Evolutionary conservation across 1,140 invertebrate genomes (phyloP).

Genomic region (Semibalanus balanoides): DNA sequence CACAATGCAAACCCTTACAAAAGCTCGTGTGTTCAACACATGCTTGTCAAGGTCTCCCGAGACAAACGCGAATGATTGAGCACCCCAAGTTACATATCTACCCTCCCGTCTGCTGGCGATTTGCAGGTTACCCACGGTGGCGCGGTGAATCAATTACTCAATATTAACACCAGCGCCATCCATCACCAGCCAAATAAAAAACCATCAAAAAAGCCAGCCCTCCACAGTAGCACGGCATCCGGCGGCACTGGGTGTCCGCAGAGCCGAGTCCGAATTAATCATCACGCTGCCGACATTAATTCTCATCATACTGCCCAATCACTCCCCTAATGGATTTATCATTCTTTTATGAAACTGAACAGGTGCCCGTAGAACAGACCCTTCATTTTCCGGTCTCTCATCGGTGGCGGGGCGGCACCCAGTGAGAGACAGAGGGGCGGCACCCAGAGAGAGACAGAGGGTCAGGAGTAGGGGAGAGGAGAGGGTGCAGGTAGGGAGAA

Average conservation of each 20-base stretch:
- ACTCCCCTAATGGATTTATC: slow-evolving; percentile 2
- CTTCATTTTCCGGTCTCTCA: not conserved
- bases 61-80: too few species aligned
- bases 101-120: not conserved
- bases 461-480: too few species aligned
- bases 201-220: not conserved
- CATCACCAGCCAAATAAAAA: not conserved
- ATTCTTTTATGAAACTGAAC: not conserved
- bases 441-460: too few species aligned
- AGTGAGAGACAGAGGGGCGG: too few species aligned
- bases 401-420: not conserved
- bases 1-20: too few species aligned
- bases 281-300: not conserved
- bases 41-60: too few species aligned
- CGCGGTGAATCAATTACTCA: not conserved
- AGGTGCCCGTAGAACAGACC: not conserved
- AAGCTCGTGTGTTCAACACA: too few species aligned
- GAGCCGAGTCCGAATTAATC: not conserved
- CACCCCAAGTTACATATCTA: too few species aligned
- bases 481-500: too few species aligned
- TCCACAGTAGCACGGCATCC: not conserved
- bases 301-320: not conserved
- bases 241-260: too few species aligned
- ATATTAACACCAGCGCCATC: not conserved
- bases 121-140: not conserved